These are phyloP conservation scores for Euproctis similis DNA, from an alignment of 2,888 invertebrate genomes.

Conservation along the genomic window DNA sequence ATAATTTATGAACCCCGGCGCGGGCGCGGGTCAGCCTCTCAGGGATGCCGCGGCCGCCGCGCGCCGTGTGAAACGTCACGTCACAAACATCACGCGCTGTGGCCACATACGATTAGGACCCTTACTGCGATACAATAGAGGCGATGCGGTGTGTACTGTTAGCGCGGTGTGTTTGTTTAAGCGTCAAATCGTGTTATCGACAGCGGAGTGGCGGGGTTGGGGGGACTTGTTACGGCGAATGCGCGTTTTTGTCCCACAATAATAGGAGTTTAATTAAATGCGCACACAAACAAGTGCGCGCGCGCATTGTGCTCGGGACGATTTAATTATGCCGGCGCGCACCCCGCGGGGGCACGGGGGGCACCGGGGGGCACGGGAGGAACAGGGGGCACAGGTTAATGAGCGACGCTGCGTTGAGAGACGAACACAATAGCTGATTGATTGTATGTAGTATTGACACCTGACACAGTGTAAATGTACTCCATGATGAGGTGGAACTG, in stretches of 20 bases:
- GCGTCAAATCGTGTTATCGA: constrained; percentile 27
- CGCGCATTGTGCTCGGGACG: constrained; percentile 13
- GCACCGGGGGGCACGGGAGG: no score
- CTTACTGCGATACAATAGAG: not conserved
- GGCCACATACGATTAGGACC: constrained; percentile 1
- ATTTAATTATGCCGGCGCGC: constrained; percentile 28
- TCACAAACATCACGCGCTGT: no score
- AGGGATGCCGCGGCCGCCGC: constrained; percentile 25
- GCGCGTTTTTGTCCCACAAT: constrained; percentile 19
- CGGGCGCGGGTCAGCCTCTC: constrained; percentile 18
- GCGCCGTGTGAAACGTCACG: no score
- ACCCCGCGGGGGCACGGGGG: no score
- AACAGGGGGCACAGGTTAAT: no score
- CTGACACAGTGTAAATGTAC: no score
- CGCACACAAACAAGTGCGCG: constrained; percentile 16
- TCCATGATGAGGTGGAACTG: no score
- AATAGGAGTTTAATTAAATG: constrained; percentile 34
- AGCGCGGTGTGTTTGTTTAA: constrained; percentile 21
- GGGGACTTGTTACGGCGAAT: constrained; percentile 18
- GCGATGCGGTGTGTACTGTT: not conserved
- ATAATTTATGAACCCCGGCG: constrained; percentile 23
- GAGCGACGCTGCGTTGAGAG: no score
- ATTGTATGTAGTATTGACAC: no score
- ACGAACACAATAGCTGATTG: no score
- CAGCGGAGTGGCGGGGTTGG: constrained; percentile 12